Percentiles rank a stretch among this genome's conserved stretches.
phyloP scores from a whole-genome alignment of 2,888 invertebrate species.

The Chymomyza procnemis region DNA sequence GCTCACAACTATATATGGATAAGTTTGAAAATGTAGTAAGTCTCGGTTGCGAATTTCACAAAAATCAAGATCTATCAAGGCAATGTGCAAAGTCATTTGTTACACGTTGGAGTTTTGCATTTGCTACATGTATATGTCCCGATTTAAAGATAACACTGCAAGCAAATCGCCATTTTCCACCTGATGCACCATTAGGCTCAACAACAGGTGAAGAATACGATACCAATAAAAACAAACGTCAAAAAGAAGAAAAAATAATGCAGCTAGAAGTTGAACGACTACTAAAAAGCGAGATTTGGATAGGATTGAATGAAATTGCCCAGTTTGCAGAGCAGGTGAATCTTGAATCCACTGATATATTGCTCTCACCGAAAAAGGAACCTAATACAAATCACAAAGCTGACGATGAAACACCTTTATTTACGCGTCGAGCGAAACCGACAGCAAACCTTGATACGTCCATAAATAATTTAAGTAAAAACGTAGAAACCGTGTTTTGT shows the following conservation, averaged over 20 bases:
- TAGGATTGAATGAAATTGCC: neutral
- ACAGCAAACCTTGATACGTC: neutral
- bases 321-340: neutral
- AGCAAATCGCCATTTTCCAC: slow-evolving; percentile 24
- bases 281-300: neutral
- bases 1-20: slow-evolving; percentile 14
- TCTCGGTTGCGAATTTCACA: slow-evolving; percentile 27
- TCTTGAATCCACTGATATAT: neutral
- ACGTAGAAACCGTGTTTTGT: neutral
- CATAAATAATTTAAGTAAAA: neutral
- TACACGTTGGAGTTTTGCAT: slow-evolving; percentile 33
- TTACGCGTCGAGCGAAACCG: neutral
- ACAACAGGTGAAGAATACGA: neutral
- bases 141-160: slow-evolving; percentile 30
- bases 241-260: neutral
- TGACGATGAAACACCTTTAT: neutral
- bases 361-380: neutral
- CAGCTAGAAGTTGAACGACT: neutral
- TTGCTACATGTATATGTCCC: slow-evolving; percentile 32
- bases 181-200: neutral
- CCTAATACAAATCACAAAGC: neutral
- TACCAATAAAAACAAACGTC: neutral
- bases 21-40: neutral
- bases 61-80: neutral
- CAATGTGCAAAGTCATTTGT: slow-evolving; percentile 33